Base-by-base conservation (phyloP, 2,113 vertebrate species). In the Psephotus haematonotus region DNA sequence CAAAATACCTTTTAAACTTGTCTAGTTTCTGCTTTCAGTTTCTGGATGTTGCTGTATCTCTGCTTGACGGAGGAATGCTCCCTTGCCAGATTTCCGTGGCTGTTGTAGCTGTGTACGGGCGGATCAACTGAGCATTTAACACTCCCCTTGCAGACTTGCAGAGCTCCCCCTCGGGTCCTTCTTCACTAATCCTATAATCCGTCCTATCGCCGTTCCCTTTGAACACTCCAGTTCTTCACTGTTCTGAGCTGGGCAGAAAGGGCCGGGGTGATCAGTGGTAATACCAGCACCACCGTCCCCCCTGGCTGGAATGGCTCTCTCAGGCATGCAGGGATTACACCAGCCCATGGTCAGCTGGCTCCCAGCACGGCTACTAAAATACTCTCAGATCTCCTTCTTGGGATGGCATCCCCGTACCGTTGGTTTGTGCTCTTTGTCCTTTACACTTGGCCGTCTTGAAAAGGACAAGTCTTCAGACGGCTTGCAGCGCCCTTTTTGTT, bases 1-100 rank as follows among this genome's bases (percentile, higher is more conserved):
- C 55, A 74, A 70, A 79, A 35, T 82, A 77, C 85, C 60, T 90
- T 82, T 67, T 25, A 19, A 80, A 80, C 75, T n/a, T 50, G 64
- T 64, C 79, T 91, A 57, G 92, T 81, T 95, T 84, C 86, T 95
- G 88, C 83, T 90, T 88, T 94, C 92, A 71, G 60, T 86, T 63
- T 86, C 72, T 90, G 64, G 65, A 23, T 46, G 55, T 80, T 39
- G 75, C 55, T 77, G 63, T 50, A 11, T 31, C 60, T 88, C 72
- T 92, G 71, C 88, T 69, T 74, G 90, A 37, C 8, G 7, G 80
- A 84, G 81, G 72, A 94, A 33, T 52, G 31, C 65, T 72, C 69
- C 50, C 15, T 79, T 78, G 55, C n/a, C 72, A 87, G 62, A 35
- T 82, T 91, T 86, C 53, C 2, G 1, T 89, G 53, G 50, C 39